Conservation (phyloP, 2,113 vertebrate genomes). For the Columbina picui region DNA sequence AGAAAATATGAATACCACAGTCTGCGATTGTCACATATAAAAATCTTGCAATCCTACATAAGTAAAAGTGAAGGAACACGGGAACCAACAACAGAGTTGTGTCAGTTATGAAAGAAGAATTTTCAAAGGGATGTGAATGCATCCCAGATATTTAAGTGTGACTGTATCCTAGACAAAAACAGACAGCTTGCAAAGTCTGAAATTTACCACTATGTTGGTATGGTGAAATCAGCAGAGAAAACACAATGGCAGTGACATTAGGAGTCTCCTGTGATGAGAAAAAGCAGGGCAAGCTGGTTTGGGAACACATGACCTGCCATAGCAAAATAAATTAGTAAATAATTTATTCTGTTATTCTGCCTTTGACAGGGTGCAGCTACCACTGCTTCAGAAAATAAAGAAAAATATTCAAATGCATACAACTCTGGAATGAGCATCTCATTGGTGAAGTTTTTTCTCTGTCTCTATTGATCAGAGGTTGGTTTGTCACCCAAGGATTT, state of each 20-base stretch:
- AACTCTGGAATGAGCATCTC: neutral
- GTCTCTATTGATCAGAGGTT: neutral
- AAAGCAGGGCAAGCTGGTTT: neutral
- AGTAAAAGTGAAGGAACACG: neutral
- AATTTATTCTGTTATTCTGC: neutral
- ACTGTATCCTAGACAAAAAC: neutral
- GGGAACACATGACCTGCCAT: neutral
- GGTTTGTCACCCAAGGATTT: neutral
- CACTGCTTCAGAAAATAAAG: neutral
- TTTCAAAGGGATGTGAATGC: neutral
- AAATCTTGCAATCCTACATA: neutral
- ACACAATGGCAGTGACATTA: constrained; percentile 1
- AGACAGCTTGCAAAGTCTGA: neutral
- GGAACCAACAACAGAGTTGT: neutral
- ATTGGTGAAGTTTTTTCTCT: neutral
- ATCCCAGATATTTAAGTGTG: neutral
- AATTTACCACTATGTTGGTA: neutral
- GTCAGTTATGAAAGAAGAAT: constrained; percentile 2
- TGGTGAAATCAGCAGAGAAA: neutral
- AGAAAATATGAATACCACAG: neutral
- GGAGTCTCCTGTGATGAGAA: neutral
- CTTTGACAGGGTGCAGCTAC: neutral
- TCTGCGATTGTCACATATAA: neutral
- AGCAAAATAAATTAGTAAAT: constrained; percentile 16
- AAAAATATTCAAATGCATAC: neutral